Evolutionary conservation across 2,888 invertebrate species (phyloP).

Genomic region (Drosophila algonquin): DNA sequence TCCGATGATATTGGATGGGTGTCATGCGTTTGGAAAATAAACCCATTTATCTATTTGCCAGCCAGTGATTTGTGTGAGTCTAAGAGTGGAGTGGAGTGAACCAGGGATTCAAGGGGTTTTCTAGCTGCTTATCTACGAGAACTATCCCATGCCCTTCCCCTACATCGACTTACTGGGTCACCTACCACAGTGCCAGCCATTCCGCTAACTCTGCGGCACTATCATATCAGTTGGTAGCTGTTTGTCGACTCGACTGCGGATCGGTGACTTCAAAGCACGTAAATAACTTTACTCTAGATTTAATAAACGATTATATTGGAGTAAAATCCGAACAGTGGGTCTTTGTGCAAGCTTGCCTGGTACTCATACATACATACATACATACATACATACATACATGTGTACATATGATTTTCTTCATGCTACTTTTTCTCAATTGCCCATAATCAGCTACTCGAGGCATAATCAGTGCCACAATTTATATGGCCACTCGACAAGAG

Average conservation of each 20-base stretch:
- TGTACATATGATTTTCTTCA: conserved; percentile 4
- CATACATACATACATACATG: too few relatives aligned
- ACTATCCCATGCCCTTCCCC: conserved; percentile 5
- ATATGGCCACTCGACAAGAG: conserved; percentile 55
- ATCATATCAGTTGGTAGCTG: conserved; percentile 20
- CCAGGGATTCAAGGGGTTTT: conserved; percentile 11
- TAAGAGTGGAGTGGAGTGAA: conserved; percentile 2
- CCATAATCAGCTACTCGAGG: conserved; percentile 59
- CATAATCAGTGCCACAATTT: conserved; percentile 65
- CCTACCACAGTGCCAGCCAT: conserved; percentile 5
- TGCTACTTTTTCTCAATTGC: conserved; percentile 32
- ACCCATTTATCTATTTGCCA: conserved; percentile 75
- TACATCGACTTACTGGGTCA: conserved; percentile 28
- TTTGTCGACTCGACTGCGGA: not conserved
- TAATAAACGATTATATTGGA: conserved; percentile 74
- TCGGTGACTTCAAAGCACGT: conserved; percentile 63
- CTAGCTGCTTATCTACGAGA: conserved; percentile 18
- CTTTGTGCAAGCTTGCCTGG: conserved; percentile 17
- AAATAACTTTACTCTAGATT: conserved; percentile 77
- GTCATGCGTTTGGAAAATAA: conserved; percentile 65
- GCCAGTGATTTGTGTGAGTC: conserved; percentile 53
- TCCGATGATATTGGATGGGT: conserved; percentile 38
- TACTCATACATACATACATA: not conserved
- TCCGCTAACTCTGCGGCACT: conserved; percentile 12
- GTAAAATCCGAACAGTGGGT: conserved; percentile 56